A percentile compares a stretch with the other conserved stretches of the same genome.
Conservation (phyloP, 2,888 invertebrate species). For the Ornithoptera priamus region DNA sequence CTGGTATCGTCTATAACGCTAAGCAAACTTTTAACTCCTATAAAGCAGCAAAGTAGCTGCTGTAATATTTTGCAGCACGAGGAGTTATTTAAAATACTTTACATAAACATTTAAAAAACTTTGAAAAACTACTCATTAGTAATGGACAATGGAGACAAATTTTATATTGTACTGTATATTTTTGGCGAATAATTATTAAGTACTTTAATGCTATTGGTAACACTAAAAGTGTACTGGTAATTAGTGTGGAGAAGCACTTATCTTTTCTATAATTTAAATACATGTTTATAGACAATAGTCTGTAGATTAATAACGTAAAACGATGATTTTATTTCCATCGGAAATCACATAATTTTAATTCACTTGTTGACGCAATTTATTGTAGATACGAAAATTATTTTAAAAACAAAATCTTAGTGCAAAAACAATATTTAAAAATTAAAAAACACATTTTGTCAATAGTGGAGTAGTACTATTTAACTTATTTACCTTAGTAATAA, state of each 20-base stretch:
- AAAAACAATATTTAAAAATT: too few species aligned
- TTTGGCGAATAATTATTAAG: too few species aligned
- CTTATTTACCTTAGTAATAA: too few species aligned
- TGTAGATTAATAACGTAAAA: background rate
- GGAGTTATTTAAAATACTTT: background rate
- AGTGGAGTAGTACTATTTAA: too few species aligned
- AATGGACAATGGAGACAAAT: too few species aligned
- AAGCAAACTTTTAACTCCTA: background rate
- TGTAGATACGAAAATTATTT: too few species aligned
- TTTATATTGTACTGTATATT: too few species aligned
- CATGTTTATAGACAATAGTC: background rate
- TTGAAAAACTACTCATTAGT: too few species aligned
- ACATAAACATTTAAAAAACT: too few species aligned
- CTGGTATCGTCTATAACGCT: background rate
- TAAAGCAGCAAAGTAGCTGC: background rate
- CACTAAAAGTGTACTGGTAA: background rate
- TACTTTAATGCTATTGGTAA: too few species aligned
- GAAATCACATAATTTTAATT: background rate
- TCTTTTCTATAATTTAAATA: background rate
- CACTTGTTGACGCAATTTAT: background rate
- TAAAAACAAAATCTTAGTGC: too few species aligned
- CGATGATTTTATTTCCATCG: background rate
- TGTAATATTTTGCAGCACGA: background rate
- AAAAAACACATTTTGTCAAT: too few species aligned
- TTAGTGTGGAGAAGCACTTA: background rate